phyloP scores from a whole-genome alignment of 2,888 invertebrate genomes.

The Melanotus villosus region DNA sequence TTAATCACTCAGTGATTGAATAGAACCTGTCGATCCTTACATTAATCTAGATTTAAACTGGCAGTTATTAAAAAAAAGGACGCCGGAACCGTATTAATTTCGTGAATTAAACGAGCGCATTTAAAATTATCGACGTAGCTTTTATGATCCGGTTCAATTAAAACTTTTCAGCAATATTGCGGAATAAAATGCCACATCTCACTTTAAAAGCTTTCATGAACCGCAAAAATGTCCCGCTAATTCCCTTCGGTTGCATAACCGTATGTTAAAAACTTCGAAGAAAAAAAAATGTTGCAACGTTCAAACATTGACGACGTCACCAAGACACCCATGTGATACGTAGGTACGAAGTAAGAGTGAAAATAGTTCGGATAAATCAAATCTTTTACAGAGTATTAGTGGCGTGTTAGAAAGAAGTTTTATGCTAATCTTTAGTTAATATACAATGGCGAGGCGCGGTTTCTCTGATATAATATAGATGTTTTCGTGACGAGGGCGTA shows the following conservation, averaged over 20 bases:
- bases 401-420: constrained; percentile 15
- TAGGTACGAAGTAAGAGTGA: constrained; percentile 31
- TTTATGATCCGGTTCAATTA: neutral
- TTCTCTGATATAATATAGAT: constrained; percentile 50
- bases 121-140: neutral
- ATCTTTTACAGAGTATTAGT: constrained; percentile 1
- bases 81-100: neutral
- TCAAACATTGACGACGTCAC: neutral
- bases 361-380: constrained; percentile 21
- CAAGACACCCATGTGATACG: constrained; percentile 4
- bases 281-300: constrained; percentile 9
- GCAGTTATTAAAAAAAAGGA: neutral
- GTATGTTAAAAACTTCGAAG: too few relatives aligned
- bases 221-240: neutral
- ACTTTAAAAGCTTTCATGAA: constrained; percentile 13
- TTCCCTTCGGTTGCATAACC: constrained; percentile 5
- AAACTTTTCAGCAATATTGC: neutral
- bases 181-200: neutral
- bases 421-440: constrained; percentile 37
- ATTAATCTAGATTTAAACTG: neutral
- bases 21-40: neutral
- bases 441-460: constrained; percentile 57
- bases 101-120: neutral
- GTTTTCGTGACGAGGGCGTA: constrained; percentile 55
- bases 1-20: neutral